A percentile compares a stretch with the other conserved stretches of the same genome.
Evolutionary conservation across 53 echinoderm and acorn worm species (phyloP).

Genomic region (Apostichopus leukothele): DNA sequence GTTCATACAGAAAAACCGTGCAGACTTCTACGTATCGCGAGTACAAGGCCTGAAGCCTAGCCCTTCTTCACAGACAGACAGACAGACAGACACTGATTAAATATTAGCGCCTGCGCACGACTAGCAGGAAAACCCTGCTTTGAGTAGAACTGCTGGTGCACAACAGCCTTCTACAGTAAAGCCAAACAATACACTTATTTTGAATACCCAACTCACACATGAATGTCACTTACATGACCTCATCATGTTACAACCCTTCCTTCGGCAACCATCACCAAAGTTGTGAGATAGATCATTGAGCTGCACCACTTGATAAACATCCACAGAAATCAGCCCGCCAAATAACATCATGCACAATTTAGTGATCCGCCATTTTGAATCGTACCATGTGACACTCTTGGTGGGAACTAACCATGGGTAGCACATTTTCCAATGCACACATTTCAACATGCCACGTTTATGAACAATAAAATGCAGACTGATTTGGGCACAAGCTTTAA

Average conservation of each 20-base stretch:
- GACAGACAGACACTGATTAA: conserved; percentile 40
- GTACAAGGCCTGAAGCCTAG: not conserved
- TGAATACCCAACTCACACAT: not conserved
- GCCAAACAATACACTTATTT: not conserved
- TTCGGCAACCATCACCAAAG: not conserved
- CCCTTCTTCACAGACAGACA: not conserved
- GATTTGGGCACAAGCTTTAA: too few species aligned
- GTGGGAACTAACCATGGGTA: conserved; percentile 14
- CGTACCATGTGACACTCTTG: conserved; percentile 19
- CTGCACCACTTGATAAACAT: not conserved
- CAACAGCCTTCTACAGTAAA: not conserved
- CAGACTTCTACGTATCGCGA: not conserved
- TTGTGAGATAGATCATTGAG: not conserved
- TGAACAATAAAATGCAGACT: too few species aligned
- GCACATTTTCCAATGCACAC: not conserved
- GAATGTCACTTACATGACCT: not conserved
- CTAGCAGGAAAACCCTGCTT: conserved; percentile 11
- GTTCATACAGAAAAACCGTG: not conserved
- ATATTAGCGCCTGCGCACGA: conserved; percentile 35
- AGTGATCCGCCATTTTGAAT: conserved; percentile 16
- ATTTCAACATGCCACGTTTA: not conserved
- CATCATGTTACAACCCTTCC: not conserved
- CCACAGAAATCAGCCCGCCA: not conserved
- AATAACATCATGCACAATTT: not conserved
- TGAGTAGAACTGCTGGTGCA: not conserved